phyloP scores from a whole-genome alignment of 1,140 invertebrate genomes.

The Drosophila carrolli region DNA sequence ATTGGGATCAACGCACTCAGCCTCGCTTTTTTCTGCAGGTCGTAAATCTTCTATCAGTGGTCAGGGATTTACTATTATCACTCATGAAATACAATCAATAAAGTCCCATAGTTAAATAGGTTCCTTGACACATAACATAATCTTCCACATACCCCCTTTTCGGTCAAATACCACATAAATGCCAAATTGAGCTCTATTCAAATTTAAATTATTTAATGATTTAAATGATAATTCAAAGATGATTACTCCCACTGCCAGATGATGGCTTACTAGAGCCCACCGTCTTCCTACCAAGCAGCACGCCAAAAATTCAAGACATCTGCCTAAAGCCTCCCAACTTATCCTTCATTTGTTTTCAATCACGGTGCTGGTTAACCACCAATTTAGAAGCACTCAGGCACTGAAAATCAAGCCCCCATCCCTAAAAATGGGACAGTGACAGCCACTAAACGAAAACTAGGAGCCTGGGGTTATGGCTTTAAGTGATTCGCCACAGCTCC shows the following conservation, averaged over 20 bases:
- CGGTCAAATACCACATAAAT: no score
- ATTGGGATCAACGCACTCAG: conserved; percentile 7
- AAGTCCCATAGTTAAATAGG: background rate
- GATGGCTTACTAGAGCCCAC: no score
- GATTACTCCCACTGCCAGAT: no score
- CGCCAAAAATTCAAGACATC: background rate
- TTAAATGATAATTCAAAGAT: background rate
- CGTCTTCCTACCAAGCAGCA: no score
- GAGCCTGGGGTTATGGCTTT: conserved; percentile 45
- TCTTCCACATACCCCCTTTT: no score
- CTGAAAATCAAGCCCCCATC: background rate
- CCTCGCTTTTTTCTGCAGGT: background rate
- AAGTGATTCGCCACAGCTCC: conserved; percentile 65
- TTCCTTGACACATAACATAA: no score
- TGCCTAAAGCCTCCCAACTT: conserved; percentile 4
- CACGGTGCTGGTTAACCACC: conserved; percentile 51
- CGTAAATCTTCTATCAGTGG: background rate
- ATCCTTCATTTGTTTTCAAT: conserved; percentile 52
- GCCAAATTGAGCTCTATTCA: no score
- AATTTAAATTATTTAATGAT: no score
- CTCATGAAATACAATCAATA: background rate
- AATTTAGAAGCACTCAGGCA: conserved; percentile 49
- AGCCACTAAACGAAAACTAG: conserved; percentile 43
- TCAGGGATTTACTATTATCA: background rate
- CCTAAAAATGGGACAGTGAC: conserved; percentile 10